A percentile compares a stretch with the other conserved stretches of the same genome.
Evolutionary conservation across 2,113 vertebrate genomes (phyloP).

Genomic region (Poecile atricapillus): DNA sequence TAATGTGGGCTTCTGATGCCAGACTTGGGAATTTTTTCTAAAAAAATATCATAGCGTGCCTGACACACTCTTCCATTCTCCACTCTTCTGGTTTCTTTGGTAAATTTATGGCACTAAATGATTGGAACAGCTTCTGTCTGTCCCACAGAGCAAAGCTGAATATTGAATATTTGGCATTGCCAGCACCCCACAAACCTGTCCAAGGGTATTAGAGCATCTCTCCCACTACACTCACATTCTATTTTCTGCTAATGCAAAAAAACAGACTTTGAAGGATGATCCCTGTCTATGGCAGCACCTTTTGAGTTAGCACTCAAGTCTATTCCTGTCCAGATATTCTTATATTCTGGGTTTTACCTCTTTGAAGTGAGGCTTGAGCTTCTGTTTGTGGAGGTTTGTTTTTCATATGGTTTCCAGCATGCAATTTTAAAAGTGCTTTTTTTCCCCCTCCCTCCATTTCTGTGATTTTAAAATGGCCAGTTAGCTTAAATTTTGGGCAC

Average conservation of each 20-base stretch:
- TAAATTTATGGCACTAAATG: background rate
- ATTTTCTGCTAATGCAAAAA: background rate
- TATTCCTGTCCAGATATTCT: background rate
- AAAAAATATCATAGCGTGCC: background rate
- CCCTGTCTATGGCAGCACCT: background rate
- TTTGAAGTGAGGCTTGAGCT: background rate
- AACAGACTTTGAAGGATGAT: background rate
- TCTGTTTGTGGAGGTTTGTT: background rate
- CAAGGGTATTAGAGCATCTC: background rate
- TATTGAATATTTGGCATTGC: background rate
- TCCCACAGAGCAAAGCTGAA: background rate
- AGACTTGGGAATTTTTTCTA: background rate
- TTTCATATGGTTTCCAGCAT: background rate
- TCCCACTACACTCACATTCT: fast-evolving
- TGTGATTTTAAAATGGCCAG: background rate
- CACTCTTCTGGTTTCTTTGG: background rate
- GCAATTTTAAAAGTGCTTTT: background rate
- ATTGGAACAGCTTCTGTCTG: background rate
- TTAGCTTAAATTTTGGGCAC: background rate
- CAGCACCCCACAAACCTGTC: background rate
- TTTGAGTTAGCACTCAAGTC: background rate
- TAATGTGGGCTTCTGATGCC: background rate
- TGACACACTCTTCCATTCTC: background rate
- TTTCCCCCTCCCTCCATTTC: background rate
- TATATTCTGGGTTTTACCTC: background rate